phyloP scores from a whole-genome alignment of 1,140 invertebrate genomes.

The Delia radicum region DNA sequence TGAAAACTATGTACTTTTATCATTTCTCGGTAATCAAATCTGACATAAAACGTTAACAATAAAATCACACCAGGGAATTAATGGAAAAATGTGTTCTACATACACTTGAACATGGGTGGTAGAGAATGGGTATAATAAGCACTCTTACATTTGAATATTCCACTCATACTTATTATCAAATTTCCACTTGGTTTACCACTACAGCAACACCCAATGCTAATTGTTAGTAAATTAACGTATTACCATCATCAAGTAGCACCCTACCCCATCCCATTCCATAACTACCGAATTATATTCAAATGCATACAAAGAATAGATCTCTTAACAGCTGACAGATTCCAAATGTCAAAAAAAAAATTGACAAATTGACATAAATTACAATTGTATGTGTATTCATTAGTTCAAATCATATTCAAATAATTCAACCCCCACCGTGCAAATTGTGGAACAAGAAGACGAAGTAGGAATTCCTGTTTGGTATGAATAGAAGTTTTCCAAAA shows the following conservation, averaged over 20 bases:
- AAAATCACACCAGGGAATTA: constrained; percentile 13
- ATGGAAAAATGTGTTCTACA: not conserved
- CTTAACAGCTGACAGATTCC: constrained; percentile 16
- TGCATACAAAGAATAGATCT: not conserved
- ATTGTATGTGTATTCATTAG: not conserved
- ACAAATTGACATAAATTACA: not conserved
- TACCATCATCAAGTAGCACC: not conserved
- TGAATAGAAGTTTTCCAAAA: no score
- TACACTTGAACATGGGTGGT: not conserved
- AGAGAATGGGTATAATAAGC: not conserved
- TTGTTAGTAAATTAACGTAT: constrained; percentile 23
- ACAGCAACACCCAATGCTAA: constrained; percentile 21
- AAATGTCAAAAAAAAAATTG: constrained; percentile 13
- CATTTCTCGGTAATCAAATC: constrained; percentile 9
- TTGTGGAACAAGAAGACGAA: not conserved
- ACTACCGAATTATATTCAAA: not conserved
- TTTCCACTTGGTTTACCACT: constrained; percentile 16
- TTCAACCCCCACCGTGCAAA: constrained; percentile 7
- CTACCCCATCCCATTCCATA: not conserved
- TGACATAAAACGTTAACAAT: constrained; percentile 17
- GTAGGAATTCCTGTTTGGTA: not conserved
- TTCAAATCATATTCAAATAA: constrained; percentile 23
- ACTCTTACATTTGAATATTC: not conserved
- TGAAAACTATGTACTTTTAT: constrained; percentile 2
- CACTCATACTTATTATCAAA: constrained; percentile 1